These are phyloP conservation scores for Allobates femoralis DNA, from an alignment of 2,797 vertebrate species.

Conservation along the genomic window DNA sequence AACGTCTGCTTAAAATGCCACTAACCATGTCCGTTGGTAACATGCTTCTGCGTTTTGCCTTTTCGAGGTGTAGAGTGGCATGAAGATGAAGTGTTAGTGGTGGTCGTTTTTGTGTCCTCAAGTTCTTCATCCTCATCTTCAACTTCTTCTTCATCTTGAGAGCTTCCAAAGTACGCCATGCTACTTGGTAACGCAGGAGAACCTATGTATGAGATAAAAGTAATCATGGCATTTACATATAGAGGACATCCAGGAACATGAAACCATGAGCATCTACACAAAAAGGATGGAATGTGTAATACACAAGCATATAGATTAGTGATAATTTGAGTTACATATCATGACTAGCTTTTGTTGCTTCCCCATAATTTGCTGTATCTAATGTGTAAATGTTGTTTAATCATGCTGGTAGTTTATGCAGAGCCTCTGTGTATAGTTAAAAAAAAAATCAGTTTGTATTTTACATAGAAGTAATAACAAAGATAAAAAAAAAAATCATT, in stretches of 20 bases:
- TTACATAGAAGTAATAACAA: no score
- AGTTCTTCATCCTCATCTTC: slow-evolving; percentile 88
- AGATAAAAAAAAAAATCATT: not conserved
- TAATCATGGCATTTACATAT: not conserved
- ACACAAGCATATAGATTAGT: not conserved
- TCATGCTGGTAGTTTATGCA: no score
- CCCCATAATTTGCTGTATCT: not conserved
- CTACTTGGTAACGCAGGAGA: slow-evolving; percentile 93
- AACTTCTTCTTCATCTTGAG: slow-evolving; percentile 94
- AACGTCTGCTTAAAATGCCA: slow-evolving; percentile 21
- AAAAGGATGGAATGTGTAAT: not conserved
- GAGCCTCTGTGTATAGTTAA: no score
- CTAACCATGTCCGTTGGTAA: slow-evolving; percentile 91
- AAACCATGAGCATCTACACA: not conserved
- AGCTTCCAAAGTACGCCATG: slow-evolving; percentile 97
- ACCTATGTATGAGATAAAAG: slow-evolving; percentile 73
- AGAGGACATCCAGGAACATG: accelerated
- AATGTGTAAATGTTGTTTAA: not conserved
- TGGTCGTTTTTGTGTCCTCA: slow-evolving; percentile 81
- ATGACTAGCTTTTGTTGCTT: not conserved
- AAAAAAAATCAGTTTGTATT: no score
- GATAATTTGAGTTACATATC: not conserved
- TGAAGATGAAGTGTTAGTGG: slow-evolving; percentile 84
- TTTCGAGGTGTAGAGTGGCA: slow-evolving; percentile 98
- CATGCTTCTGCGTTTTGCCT: slow-evolving; percentile 87